Conservation (phyloP, 2,797 vertebrate genomes). For the Tapera naevia region DNA sequence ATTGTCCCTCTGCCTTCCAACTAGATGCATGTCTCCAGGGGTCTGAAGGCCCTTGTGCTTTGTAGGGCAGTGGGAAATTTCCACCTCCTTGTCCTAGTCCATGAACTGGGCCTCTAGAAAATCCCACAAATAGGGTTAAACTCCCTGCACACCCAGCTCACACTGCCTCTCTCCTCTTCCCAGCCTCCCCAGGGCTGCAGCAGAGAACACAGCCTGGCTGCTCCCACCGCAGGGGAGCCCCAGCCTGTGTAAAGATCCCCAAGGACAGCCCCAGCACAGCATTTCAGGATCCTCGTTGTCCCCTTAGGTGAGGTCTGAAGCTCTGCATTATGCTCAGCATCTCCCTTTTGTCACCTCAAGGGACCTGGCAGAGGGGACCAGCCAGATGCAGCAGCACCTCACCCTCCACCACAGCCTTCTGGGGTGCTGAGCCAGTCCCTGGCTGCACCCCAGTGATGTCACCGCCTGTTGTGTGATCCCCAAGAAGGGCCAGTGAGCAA, state of each 20-base stretch:
- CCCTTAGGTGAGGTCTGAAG: not conserved
- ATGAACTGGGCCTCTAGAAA: not conserved
- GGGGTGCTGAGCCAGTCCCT: not conserved
- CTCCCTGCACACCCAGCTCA: not conserved
- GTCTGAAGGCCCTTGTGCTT: not conserved
- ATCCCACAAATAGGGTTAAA: not conserved
- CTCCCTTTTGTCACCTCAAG: not conserved
- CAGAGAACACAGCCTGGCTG: not conserved
- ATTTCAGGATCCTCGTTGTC: fast-evolving
- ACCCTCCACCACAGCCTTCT: not conserved
- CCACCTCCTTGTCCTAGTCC: not conserved
- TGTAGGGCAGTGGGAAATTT: not conserved
- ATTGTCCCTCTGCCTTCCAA: not conserved
- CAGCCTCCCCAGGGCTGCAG: fast-evolving
- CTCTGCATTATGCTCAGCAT: not conserved
- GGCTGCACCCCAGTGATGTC: not conserved
- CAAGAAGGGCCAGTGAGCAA: not conserved
- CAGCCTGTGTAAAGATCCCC: fast-evolving
- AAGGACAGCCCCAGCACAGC: not conserved
- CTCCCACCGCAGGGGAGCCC: not conserved
- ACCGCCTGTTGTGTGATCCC: not conserved
- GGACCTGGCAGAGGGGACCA: not conserved
- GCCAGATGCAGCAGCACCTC: fast-evolving
- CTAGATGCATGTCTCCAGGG: not conserved
- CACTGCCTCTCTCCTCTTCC: not conserved